phyloP scores from a whole-genome alignment of 2,113 vertebrate species.

The Saguinus midas region DNA sequence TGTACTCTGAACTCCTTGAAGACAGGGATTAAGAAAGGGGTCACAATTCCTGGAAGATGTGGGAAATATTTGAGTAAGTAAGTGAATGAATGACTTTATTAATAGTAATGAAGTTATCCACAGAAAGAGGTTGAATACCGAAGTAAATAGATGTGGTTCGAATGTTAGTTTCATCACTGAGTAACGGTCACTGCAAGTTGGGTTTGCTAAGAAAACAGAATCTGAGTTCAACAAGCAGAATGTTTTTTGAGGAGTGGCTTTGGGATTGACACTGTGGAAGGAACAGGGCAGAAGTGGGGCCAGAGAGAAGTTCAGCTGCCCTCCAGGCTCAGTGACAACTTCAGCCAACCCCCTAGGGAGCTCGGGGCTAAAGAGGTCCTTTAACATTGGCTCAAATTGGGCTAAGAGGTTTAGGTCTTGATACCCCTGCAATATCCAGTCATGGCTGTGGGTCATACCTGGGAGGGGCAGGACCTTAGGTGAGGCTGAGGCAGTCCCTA shows the following conservation, averaged over 20 bases:
- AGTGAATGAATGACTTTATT: neutral
- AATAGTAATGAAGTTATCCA: neutral
- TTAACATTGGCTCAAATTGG: neutral
- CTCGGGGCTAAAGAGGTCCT: neutral
- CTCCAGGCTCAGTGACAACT: neutral
- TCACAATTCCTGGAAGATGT: neutral
- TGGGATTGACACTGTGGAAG: neutral
- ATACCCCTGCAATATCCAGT: neutral
- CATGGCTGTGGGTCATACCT: fast-evolving
- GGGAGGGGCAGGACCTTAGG: neutral
- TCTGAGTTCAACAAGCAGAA: neutral
- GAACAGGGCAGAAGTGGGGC: neutral
- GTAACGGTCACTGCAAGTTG: fast-evolving
- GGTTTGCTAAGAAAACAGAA: neutral
- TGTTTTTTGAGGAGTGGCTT: too few species aligned
- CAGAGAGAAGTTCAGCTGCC: neutral
- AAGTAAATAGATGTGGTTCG: neutral
- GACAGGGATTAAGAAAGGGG: neutral
- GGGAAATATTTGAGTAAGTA: neutral
- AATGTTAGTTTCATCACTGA: neutral
- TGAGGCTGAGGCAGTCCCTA: neutral
- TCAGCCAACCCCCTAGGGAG: neutral
- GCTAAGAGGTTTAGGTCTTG: neutral
- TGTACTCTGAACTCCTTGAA: neutral
- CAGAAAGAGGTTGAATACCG: neutral